Evolutionary conservation across 2,888 invertebrate species (phyloP).

Genomic region (Entomobrya proxima): DNA sequence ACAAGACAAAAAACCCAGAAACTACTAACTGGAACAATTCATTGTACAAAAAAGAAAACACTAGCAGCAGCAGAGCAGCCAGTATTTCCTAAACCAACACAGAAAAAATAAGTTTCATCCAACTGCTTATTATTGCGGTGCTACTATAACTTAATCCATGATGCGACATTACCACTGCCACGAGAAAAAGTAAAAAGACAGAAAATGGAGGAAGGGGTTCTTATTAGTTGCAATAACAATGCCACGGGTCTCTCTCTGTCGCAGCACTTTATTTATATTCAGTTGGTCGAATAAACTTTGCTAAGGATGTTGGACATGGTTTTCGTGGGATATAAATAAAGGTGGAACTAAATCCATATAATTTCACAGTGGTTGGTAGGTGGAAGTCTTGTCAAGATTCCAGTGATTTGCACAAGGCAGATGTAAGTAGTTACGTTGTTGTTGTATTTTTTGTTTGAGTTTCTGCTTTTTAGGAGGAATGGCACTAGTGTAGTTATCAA

Average conservation of each 20-base stretch:
- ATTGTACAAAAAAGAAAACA: conserved; percentile 11
- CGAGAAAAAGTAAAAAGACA: not conserved
- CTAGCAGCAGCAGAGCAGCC: not conserved
- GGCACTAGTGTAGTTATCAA: not conserved
- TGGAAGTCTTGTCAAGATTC: conserved; percentile 46
- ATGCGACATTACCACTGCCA: conserved; percentile 5
- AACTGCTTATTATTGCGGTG: not conserved
- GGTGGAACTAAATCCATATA: not conserved
- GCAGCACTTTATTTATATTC: conserved; percentile 20
- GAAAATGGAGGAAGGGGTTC: not conserved
- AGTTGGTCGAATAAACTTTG: conserved; percentile 8
- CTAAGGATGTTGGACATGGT: conserved; percentile 9
- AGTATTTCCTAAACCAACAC: not conserved
- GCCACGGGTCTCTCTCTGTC: not conserved
- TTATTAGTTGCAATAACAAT: conserved; percentile 17
- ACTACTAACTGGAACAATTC: conserved; percentile 9
- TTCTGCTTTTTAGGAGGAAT: not conserved
- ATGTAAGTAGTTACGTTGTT: not conserved
- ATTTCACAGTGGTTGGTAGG: not conserved
- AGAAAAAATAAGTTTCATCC: not conserved
- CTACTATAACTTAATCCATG: conserved; percentile 8
- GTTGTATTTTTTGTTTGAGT: not conserved
- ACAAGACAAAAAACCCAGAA: not conserved
- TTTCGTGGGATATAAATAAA: conserved; percentile 42
- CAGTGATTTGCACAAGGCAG: conserved; percentile 40